These are phyloP conservation scores for Felis chaus DNA, from an alignment of 2,113 vertebrate species.

Conservation along the genomic window DNA sequence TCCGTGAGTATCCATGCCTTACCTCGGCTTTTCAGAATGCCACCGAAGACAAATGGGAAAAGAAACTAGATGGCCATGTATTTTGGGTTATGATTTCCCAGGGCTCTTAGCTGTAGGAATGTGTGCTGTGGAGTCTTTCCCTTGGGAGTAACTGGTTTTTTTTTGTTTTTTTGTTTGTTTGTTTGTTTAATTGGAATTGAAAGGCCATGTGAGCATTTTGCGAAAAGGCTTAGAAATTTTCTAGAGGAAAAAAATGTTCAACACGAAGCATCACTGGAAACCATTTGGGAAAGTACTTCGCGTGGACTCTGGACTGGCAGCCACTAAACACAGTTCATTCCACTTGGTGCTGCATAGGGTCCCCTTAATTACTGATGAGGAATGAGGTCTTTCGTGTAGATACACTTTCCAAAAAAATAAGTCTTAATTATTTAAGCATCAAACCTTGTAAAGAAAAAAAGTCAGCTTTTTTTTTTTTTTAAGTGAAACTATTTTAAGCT, in stretches of 20 bases:
- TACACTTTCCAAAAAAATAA: background rate
- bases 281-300: background rate
- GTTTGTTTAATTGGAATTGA: background rate
- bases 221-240: slow-evolving; percentile 19
- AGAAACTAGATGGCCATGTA: background rate
- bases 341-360: background rate
- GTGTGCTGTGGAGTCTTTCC: background rate
- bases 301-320: background rate
- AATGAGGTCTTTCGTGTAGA: background rate
- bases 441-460: slow-evolving; percentile 17
- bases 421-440: background rate
- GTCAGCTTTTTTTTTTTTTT: background rate
- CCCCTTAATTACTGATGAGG: background rate
- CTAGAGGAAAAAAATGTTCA: background rate
- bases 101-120: background rate
- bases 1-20: slow-evolving; percentile 90
- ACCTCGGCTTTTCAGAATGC: background rate
- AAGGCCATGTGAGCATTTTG: background rate
- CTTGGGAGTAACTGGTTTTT: background rate
- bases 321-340: too few species aligned
- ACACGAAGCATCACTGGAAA: background rate
- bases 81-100: background rate
- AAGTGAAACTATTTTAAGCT: background rate
- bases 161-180: background rate
- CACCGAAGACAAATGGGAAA: background rate